Evolutionary conservation across 1,140 invertebrate genomes (phyloP), one percentile per base, ranked within the genome.

Genomic region (Melipona quadrifasciata): DNA sequence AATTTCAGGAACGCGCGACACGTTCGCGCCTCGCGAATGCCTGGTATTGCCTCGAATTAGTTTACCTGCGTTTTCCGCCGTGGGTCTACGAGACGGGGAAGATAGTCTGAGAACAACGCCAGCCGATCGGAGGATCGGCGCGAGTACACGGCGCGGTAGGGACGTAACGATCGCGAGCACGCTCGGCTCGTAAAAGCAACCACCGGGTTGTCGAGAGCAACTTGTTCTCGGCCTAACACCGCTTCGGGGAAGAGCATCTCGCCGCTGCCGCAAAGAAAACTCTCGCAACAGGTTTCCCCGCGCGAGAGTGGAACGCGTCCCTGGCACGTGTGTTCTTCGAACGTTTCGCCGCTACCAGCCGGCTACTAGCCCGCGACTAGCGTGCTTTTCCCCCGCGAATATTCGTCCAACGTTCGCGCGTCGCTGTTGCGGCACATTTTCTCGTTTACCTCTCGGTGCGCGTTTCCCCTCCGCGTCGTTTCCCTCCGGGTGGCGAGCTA

Each of bases 161-260:
- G 51, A 57, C 39, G 39, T 81, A 85, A 67, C 80, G 76, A 86
- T 84, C 65, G 73, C 73, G 72, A 53, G 61, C 24, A 61, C 24
- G 58, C 58, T 61, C 55, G 5, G 51, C 86, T 88, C 87, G 82
- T 87, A 87, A 80, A n/a, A 87, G 81, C 73, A 73, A 17, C 77
- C 39, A 47, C 81, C 86, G 71, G 72, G n/a, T n/a, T 71, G 81
- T 80, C 86, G 76, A 78, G 76, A 76, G 86, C 75, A 84, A 84
- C 86, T 84, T 79, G 87, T 87, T 85, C 83, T 85, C 84, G 86
- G 67, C 80, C 71, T 77, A 82, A 82, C 86, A 71, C 67, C 86
- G 82, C 83, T 89, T 68, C 83, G 68, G 51, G 78, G 82, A 82
- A 87, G 83, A 71, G 64, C 75, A 72, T 72, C 81, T 85, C 76